These are phyloP conservation scores for Schrankia costaestrigalis DNA, from an alignment of 2,888 invertebrate genomes.

Conservation along the genomic window DNA sequence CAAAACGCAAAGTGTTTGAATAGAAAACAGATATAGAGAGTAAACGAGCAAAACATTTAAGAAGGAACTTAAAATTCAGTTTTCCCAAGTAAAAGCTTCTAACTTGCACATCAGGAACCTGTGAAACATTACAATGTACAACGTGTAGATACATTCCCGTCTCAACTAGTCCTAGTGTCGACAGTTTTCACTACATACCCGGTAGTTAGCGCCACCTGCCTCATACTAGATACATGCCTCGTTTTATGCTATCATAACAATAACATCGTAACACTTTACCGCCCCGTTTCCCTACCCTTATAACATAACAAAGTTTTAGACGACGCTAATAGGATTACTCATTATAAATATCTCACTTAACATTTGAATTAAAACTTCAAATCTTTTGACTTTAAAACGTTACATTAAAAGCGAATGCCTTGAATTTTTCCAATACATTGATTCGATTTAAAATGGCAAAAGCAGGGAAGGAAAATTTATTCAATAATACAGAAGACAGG, in stretches of 20 bases:
- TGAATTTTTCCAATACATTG: slow-evolving; percentile 61
- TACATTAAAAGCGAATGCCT: slow-evolving; percentile 18
- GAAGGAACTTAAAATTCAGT: slow-evolving; percentile 26
- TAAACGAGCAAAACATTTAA: too few species aligned
- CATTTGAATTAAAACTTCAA: slow-evolving; percentile 20
- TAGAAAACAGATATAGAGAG: too few species aligned
- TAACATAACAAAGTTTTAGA: slow-evolving; percentile 34
- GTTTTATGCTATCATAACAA: slow-evolving; percentile 53
- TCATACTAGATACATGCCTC: slow-evolving; percentile 42
- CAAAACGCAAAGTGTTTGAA: too few species aligned
- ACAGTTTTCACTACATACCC: slow-evolving; percentile 44
- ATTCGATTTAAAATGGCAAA: slow-evolving; percentile 49
- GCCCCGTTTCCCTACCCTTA: slow-evolving; percentile 25
- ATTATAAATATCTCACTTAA: slow-evolving; percentile 30
- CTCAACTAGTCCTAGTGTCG: slow-evolving; percentile 26
- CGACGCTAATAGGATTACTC: slow-evolving; percentile 36
- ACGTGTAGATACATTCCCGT: slow-evolving; percentile 34
- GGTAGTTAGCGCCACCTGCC: slow-evolving; percentile 57
- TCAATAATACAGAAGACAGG: slow-evolving; percentile 70
- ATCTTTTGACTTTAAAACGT: slow-evolving; percentile 6
- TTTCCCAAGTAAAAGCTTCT: slow-evolving; percentile 34
- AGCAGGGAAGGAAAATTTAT: slow-evolving; percentile 63
- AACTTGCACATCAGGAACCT: slow-evolving; percentile 36
- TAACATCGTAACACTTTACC: slow-evolving; percentile 44
- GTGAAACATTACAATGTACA: slow-evolving; percentile 45